These are phyloP conservation scores for Heteronetta atricapilla DNA, from an alignment of 2,113 vertebrate genomes.

Conservation along the genomic window DNA sequence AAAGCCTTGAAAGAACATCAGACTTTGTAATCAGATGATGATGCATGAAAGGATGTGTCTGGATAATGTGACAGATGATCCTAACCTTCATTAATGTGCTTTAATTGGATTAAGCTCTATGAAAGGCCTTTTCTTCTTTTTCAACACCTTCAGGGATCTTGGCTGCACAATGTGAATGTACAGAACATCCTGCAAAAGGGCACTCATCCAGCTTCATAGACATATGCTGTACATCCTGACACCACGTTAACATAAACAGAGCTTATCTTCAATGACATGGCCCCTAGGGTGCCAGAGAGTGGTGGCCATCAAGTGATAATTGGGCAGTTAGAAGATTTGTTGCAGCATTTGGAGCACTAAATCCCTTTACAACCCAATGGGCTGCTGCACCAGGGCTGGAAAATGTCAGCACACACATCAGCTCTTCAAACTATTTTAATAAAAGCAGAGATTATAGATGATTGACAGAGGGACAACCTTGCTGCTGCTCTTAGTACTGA, in stretches of 20 bases:
- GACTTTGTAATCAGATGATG: slow-evolving; percentile 56
- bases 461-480: background rate
- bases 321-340: slow-evolving; percentile 54
- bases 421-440: slow-evolving; percentile 32
- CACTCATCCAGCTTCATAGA: slow-evolving; percentile 19
- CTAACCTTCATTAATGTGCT: slow-evolving; percentile 65
- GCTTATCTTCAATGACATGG: slow-evolving; percentile 43
- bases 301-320: slow-evolving; percentile 51
- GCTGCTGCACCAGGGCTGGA: background rate
- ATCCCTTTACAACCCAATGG: background rate
- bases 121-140: slow-evolving; percentile 62
- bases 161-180: slow-evolving; percentile 16
- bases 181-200: slow-evolving; percentile 53
- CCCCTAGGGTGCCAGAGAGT: slow-evolving; percentile 14
- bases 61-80: slow-evolving; percentile 66
- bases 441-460: slow-evolving; percentile 1
- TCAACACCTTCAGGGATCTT: slow-evolving; percentile 54
- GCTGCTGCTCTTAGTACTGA: background rate
- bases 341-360: slow-evolving; percentile 12
- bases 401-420: slow-evolving; percentile 10
- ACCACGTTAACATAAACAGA: slow-evolving; percentile 43
- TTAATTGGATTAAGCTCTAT: slow-evolving; percentile 68
- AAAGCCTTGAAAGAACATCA: slow-evolving; percentile 36
- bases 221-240: slow-evolving; percentile 56
- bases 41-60: slow-evolving; percentile 53